Conservation (phyloP, 1,140 invertebrate genomes). For the Dendrolimus kikuchii region DNA sequence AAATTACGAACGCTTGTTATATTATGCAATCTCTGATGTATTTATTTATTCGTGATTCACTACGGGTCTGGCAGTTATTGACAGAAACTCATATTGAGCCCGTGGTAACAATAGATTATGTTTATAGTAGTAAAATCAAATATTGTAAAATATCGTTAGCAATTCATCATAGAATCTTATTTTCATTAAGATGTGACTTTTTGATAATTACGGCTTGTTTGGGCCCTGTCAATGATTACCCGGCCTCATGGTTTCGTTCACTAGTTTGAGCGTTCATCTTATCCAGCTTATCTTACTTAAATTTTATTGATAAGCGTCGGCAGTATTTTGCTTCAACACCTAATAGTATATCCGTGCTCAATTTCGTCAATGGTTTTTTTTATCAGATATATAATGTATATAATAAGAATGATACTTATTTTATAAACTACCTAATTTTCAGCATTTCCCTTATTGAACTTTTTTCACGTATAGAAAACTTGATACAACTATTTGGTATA, state of each 20-base stretch:
- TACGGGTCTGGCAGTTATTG: too few species aligned
- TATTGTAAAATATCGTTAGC: too few species aligned
- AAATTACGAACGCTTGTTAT: conserved; percentile 38
- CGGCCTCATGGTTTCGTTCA: too few species aligned
- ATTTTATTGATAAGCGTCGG: conserved; percentile 50
- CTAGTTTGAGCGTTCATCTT: too few species aligned
- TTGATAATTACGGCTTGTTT: too few species aligned
- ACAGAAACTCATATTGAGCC: too few species aligned
- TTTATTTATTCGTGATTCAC: background rate
- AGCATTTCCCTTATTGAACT: conserved; percentile 56
- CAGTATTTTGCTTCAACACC: conserved; percentile 54
- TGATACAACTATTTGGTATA: conserved; percentile 68
- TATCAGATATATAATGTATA: conserved; percentile 46
- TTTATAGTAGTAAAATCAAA: too few species aligned
- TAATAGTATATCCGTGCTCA: conserved; percentile 69
- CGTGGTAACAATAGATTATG: too few species aligned
- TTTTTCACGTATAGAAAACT: conserved; percentile 64
- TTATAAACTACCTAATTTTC: conserved; percentile 63
- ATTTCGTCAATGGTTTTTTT: conserved; percentile 41
- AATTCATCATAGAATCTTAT: too few species aligned
- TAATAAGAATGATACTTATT: conserved; percentile 56
- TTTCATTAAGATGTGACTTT: too few species aligned
- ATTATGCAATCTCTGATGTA: background rate
- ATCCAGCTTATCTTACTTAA: conserved; percentile 39
- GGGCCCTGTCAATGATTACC: too few species aligned